phyloP scores from a whole-genome alignment of 2,797 vertebrate genomes.

The Acrocephalus scirpaceus region DNA sequence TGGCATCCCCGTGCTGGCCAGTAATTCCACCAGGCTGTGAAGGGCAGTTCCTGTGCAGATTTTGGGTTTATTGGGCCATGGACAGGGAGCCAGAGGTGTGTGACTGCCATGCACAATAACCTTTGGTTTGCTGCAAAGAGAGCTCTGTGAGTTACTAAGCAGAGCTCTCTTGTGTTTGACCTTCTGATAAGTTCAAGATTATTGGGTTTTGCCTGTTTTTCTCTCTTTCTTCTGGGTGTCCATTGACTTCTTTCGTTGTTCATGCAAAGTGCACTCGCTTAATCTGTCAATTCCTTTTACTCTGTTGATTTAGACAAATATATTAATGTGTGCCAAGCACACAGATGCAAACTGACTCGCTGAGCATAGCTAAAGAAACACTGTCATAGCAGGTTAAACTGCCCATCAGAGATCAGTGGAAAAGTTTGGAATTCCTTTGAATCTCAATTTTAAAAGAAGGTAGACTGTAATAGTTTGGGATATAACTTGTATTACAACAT shows the following conservation, averaged over 20 bases:
- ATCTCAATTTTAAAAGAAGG: background rate
- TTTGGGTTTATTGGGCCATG: background rate
- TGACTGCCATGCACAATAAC: background rate
- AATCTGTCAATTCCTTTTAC: conserved; percentile 52
- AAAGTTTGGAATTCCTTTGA: background rate
- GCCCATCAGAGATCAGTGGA: background rate
- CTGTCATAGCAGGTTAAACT: background rate
- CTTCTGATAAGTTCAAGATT: background rate
- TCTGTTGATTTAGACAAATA: conserved; percentile 55
- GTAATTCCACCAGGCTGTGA: background rate
- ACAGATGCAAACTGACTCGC: background rate
- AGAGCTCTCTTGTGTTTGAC: conserved; percentile 12
- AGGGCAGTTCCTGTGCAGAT: background rate
- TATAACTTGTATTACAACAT: background rate
- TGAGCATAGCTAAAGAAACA: conserved; percentile 7
- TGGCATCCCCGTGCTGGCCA: background rate
- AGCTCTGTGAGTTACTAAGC: background rate
- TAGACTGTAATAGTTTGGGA: background rate
- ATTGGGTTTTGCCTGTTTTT: background rate
- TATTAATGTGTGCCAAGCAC: background rate
- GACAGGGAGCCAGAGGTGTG: background rate
- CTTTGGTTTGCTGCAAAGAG: background rate
- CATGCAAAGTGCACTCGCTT: background rate
- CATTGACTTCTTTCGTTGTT: background rate
- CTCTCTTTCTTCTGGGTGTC: background rate